Evolutionary conservation across 2,888 invertebrate species (phyloP).

Genomic region (Chelonus formosanus): DNA sequence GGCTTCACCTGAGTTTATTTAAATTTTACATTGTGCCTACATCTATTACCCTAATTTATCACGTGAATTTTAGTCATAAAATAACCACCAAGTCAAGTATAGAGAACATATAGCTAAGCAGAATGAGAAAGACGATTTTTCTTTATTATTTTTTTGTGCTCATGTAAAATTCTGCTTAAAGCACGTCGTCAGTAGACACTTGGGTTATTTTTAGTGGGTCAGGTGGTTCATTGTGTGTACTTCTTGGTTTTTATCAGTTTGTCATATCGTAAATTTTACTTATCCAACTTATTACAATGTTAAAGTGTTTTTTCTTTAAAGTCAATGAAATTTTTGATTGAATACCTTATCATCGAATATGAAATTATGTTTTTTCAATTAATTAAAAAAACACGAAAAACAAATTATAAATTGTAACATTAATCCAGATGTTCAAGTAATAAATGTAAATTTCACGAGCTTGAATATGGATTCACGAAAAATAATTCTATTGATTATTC

Average conservation of each 20-base stretch:
- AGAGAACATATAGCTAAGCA: neutral
- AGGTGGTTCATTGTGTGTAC: slow-evolving; percentile 44
- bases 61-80: neutral
- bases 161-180: slow-evolving; percentile 32
- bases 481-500: too few relatives aligned
- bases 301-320: slow-evolving; percentile 6
- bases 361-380: too few relatives aligned
- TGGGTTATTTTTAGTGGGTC: slow-evolving; percentile 52
- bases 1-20: slow-evolving; percentile 56
- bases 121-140: neutral
- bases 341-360: too few relatives aligned
- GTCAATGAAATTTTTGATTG: neutral
- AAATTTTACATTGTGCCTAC: slow-evolving; percentile 13
- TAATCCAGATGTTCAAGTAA: neutral
- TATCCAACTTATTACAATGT: too few relatives aligned
- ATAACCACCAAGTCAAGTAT: neutral
- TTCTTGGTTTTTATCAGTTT: slow-evolving; percentile 28
- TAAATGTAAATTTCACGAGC: neutral
- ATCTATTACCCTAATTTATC: neutral
- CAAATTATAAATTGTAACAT: neutral
- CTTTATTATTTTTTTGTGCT: slow-evolving; percentile 23
- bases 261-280: slow-evolving; percentile 2
- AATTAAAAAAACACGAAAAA: too few relatives aligned
- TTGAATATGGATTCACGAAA: too few relatives aligned
- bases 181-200: slow-evolving; percentile 38